A percentile compares a stretch with the other conserved stretches of the same genome.
Evolutionary conservation across 2,113 vertebrate genomes (phyloP).

Genomic region (Machaerirhynchus nigripectus): DNA sequence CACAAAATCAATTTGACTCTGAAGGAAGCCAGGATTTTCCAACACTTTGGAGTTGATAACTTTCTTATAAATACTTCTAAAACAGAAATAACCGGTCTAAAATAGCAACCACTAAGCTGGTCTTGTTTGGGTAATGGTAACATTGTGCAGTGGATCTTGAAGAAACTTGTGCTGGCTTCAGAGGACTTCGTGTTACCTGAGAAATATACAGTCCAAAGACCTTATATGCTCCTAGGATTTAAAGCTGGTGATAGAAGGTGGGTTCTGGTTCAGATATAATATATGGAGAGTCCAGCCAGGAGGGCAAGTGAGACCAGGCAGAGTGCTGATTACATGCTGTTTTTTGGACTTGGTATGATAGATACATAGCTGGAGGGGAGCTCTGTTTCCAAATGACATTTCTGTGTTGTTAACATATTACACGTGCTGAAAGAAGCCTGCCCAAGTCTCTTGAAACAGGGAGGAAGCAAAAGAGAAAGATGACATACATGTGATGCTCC

Average conservation of each 20-base stretch:
- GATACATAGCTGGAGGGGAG: background rate
- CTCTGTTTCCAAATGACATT: background rate
- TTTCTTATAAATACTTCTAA: background rate
- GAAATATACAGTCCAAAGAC: background rate
- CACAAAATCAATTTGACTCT: background rate
- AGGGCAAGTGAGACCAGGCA: background rate
- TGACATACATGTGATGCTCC: accelerated
- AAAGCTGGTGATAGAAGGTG: background rate
- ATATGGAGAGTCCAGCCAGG: background rate
- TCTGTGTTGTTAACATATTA: background rate
- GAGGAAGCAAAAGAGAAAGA: background rate
- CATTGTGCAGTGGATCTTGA: background rate
- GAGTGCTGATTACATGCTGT: background rate
- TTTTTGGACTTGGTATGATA: background rate
- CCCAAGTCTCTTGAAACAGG: background rate
- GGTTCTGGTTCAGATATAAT: background rate
- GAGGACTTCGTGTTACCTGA: background rate
- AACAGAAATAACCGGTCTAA: background rate
- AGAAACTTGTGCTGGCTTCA: background rate
- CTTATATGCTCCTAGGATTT: background rate
- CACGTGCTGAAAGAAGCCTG: background rate
- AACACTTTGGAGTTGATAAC: background rate
- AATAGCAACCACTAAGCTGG: background rate
- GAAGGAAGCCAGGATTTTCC: background rate
- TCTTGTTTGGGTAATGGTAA: background rate